Evolutionary conservation across 2,888 invertebrate genomes (phyloP), one percentile per base, ranked within the genome.

Genomic region (Melanargia galathea): DNA sequence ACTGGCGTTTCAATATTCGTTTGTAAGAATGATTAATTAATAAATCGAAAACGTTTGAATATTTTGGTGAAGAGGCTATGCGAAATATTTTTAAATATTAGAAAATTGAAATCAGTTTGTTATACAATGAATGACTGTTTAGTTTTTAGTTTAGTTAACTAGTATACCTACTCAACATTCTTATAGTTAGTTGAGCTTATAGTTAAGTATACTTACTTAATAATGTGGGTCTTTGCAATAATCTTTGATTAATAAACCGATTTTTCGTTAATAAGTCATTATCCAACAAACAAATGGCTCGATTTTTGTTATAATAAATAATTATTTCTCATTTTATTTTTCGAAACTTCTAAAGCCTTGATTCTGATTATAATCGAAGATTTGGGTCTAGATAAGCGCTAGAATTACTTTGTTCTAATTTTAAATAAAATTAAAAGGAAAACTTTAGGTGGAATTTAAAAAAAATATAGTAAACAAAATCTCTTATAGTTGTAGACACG

Each of bases 351-450:
- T 38, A n/a, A 13, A n/a, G 2, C 5, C 16, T 16, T 8, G 2
- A 18, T 16, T 18, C 43, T 16, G 43, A 18, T 43, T 1, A 2
- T 43, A 10, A 43, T 43, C 18, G 18, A 43, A 43, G 33, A 22
- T 52, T 35, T 35, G 52, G 52, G 35, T 52, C 52, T 52, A 51
- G 16, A 18, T 52, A 52, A 30, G 52, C 52, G 52, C 35, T 52
- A 52, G 20, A 20, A 20, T 33, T 40, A 55, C 43, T 52, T 38
- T 26, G 13, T 33, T 51, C 16, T 13, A 3, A 30, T 33, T 4
- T 35, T 13, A 6, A 35, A 33, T 6, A 7, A 18, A 26, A 16
- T 11, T 20, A 13, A 11, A 30, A 33, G 18, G 16, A 49, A 18
- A 52, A 18, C 20, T 35, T 35, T 35, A 52, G 35, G 35, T 35